Base-by-base conservation (phyloP, 2,113 vertebrate species). In the Pseudonaja textilis region DNA sequence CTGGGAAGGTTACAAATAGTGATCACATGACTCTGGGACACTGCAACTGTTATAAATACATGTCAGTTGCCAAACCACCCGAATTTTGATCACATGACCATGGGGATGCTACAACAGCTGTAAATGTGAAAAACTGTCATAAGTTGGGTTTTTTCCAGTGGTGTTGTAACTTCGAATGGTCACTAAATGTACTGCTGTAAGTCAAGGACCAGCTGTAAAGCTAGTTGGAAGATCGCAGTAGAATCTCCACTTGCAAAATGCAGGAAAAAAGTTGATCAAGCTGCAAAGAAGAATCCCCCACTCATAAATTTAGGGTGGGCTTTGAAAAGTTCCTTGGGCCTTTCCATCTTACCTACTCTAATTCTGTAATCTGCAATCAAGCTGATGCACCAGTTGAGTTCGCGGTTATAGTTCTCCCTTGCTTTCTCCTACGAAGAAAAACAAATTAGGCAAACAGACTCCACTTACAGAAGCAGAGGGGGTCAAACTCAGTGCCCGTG, bases 341-440 rank as follows among this genome's bases (percentile, higher is more conserved):
- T 59, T 2, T 25, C 45, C 52, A 7, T 88, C 97, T 92, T 91
- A 98, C 99, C 99, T 87, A 99, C 94, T 93, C 98, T 96, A 81
- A 99, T 97, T 20, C 97, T 97, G 89, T 99, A 99, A 97, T 99
- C 99, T 0, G 93, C 95, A 87, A 99, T 99, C 54, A 99, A 91
- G 0, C 97, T 97, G 42, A 98, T 88, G 3, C 98, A 98, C 98
- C 98, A 99, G 87, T 97, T 95, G 1, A 99, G 98, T 11, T 97
- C 97, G 26, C 95, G 95, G 5, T 94, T 91, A 61, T 98, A 98
- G 1, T 95, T 92, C 90, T 98, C 98, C 94, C 97, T 98, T 95
- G 98, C 99, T 96, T 97, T 96, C 4, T 96, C 94, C 99, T 99
- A 3, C 6, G 45, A 12, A 45, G 59, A 25, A 56, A 10, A 23